phyloP scores from a whole-genome alignment of 23 tunicate species.

The Styela clava region DNA sequence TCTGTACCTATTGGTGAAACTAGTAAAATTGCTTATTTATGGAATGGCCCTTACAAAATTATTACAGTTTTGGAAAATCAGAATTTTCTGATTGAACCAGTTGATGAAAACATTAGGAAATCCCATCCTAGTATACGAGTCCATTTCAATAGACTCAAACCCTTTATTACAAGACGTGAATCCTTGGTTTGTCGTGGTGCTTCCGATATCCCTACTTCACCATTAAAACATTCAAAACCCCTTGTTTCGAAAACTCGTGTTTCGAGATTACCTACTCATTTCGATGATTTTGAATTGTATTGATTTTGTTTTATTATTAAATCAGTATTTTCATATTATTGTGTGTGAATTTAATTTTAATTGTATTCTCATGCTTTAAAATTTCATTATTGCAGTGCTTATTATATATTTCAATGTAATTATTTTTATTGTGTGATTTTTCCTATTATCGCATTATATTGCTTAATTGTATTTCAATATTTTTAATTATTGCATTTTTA shows the following conservation, averaged over 20 bases:
- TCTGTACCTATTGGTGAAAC: not conserved
- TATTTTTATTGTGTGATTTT: not conserved
- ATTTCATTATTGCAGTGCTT: not conserved
- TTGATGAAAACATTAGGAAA: not conserved
- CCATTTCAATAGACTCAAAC: not conserved
- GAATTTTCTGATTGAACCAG: not conserved
- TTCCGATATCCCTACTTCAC: not conserved
- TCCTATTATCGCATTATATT: not conserved
- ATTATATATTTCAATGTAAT: not conserved
- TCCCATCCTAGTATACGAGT: not conserved
- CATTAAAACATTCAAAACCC: not conserved
- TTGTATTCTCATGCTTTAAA: not conserved
- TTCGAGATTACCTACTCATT: not conserved
- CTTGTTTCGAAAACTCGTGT: not conserved
- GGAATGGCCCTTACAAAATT: not conserved
- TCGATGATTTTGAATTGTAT: not conserved
- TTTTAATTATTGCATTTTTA: too few relatives aligned
- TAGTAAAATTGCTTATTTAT: not conserved
- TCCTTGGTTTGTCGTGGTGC: not conserved
- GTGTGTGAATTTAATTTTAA: not conserved
- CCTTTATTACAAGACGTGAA: not conserved
- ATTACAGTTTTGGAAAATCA: not conserved
- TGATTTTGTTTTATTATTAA: not conserved
- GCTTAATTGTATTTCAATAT: not conserved
- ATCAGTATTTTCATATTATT: too few relatives aligned